Evolutionary conservation across 2,797 vertebrate genomes (phyloP), one percentile per base, ranked within the genome.

Genomic region (Neoniphon sammara): DNA sequence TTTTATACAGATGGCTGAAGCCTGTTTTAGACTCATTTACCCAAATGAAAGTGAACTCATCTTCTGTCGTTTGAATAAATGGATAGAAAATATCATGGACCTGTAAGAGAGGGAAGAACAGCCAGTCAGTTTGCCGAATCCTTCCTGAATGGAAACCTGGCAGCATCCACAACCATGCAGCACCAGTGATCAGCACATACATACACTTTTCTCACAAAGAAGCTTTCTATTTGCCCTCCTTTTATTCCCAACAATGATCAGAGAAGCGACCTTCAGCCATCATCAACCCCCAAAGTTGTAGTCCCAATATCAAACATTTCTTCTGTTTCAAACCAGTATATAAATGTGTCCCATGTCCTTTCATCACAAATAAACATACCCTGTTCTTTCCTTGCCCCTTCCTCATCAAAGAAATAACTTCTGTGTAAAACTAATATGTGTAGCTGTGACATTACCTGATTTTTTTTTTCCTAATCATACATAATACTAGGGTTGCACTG

Each of bases 61-160:
- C 94, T 23, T 95, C 96, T 77, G 95, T 93, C 0, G 86, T 92
- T 56, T 96, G 96, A 80, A 95, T 84, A 88, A 98, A 96, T 27
- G 96, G 94, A 83, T 97, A 96, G 87, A 97, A 97, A 88, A 97
- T 96, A 85, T 97, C 96, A 0, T 98, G 96, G 63, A 97, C 95
- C 96, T 98, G 89, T 1, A 20, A 30, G 5, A 54, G 12, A 61
- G 18, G 75, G 47, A 57, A n/a, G 4, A 10, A 31, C 21, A 10
- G 23, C 44, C n/a, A 36, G 14, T 14, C 20, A 34, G 10, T 53
- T 23, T 23, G 36, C 17, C 1, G 14, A 54, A 23, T 12, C 52
- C 12, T 25, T 23, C 20, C 52, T 5, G 21, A 14, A 54, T 10
- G 12, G 23, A 12, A 54, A 14, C 53, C 12, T 17, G 14, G 27